phyloP scores from a whole-genome alignment of 2,797 vertebrate genomes.

The Heteromormyrus szaboi region DNA sequence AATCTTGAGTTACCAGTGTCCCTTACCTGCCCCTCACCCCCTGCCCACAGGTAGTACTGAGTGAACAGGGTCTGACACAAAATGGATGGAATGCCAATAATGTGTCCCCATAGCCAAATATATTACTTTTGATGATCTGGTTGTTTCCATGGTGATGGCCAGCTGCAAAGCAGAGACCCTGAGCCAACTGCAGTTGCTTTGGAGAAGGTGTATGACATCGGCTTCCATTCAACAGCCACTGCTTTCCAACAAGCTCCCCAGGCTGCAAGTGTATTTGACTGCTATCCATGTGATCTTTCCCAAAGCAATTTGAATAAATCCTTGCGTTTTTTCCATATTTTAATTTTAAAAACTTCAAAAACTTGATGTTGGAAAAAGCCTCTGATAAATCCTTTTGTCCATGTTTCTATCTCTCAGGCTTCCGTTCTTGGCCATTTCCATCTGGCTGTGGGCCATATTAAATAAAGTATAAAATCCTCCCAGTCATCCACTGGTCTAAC shows the following conservation, averaged over 20 bases:
- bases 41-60: background rate
- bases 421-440: background rate
- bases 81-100: slow-evolving; percentile 8
- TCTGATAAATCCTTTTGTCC: background rate
- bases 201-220: background rate
- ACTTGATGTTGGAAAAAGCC: background rate
- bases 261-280: background rate
- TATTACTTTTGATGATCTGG: background rate
- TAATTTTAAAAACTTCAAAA: background rate
- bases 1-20: background rate
- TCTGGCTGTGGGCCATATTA: background rate
- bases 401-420: background rate
- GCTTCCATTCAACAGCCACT: background rate
- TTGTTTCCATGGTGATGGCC: slow-evolving; percentile 7
- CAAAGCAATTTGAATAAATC: background rate
- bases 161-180: background rate
- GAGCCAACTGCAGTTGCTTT: background rate
- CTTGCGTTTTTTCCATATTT: background rate
- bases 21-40: background rate
- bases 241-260: background rate
- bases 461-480: background rate
- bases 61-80: background rate
- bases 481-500: background rate
- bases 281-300: background rate
- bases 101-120: background rate